Evolutionary conservation across 2,113 vertebrate genomes (phyloP), one percentile per base, ranked within the genome.

Genomic region (Hemiprocne comata): DNA sequence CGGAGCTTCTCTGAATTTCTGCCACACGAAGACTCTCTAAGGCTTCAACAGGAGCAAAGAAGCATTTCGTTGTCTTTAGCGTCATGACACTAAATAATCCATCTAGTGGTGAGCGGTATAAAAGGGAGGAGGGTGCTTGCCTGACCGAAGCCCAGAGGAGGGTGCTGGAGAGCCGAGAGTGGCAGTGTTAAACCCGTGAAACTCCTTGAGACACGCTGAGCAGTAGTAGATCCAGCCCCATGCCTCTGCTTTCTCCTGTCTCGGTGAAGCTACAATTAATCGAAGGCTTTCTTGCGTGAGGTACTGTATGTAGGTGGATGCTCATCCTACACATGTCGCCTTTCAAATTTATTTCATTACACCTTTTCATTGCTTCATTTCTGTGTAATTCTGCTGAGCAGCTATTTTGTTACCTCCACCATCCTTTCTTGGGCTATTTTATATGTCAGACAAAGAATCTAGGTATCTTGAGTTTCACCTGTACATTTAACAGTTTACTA

Each of bases 161-260:
- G 96, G 95, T 61, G 93, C 90, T 86, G 80, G 73, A 86, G 96
- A 81, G 65, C 92, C 8, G 55, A 50, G 84, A n/a, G 89, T 1
- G 6, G 46, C 38, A 0, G 51, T 9, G 4, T 10, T 24, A 26
- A 13, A 2, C 1, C 48, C 70, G 5, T 18, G 5, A 0, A 46
- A 4, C 20, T 25, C 4, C 17, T 8, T 0, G 6, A 33, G 20
- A 13, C 11, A 2, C 0, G 3, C 8, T 5, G 13, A 60, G 36
- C 71, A 53, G 51, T 9, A 1, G 12, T 5, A 23, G 40, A 12
- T 51, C 29, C 34, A 5, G 1, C 25, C 31, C 15, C n/a, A 1
- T 2, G 10, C 3, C 1, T 7, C 5, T 6, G 40, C 34, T 62
- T 82, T 31, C 36, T 73, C 25, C 23, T 28, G 20, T 13, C 11